Conservation (phyloP, 2,888 invertebrate genomes). For the Macaria liturata region DNA sequence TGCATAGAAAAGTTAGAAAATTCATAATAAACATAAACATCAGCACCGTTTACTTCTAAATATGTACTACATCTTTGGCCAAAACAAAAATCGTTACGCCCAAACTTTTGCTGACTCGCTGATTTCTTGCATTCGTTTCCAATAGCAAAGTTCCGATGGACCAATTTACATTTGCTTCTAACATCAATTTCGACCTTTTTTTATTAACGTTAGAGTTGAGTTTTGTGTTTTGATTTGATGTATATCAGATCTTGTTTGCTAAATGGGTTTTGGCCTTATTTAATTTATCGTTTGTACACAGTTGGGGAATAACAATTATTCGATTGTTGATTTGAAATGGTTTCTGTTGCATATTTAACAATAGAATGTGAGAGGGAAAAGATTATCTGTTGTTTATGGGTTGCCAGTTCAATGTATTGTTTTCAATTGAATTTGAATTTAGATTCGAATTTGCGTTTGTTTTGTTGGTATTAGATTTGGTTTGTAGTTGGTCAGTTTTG, state of each 20-base stretch:
- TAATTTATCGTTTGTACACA: conserved; percentile 26
- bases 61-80: too few species aligned
- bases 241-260: conserved; percentile 10
- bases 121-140: conserved; percentile 33
- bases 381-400: conserved; percentile 9
- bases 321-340: conserved; percentile 21
- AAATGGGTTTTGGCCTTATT: conserved; percentile 16
- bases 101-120: conserved; percentile 29
- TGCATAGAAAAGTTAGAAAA: too few species aligned
- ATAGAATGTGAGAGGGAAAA: neutral
- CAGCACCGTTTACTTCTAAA: too few species aligned
- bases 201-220: neutral
- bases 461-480: too few species aligned
- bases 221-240: neutral
- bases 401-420: neutral
- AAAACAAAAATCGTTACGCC: conserved; percentile 23
- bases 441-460: too few species aligned
- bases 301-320: conserved; percentile 27
- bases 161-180: conserved; percentile 17
- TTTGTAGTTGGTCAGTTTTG: too few species aligned
- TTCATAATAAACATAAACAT: too few species aligned
- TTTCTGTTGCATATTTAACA: conserved; percentile 11
- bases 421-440: neutral
- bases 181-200: conserved; percentile 2
- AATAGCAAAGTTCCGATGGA: conserved; percentile 30